phyloP scores from a whole-genome alignment of 2,113 vertebrate species.

The Malurus cyaneus region DNA sequence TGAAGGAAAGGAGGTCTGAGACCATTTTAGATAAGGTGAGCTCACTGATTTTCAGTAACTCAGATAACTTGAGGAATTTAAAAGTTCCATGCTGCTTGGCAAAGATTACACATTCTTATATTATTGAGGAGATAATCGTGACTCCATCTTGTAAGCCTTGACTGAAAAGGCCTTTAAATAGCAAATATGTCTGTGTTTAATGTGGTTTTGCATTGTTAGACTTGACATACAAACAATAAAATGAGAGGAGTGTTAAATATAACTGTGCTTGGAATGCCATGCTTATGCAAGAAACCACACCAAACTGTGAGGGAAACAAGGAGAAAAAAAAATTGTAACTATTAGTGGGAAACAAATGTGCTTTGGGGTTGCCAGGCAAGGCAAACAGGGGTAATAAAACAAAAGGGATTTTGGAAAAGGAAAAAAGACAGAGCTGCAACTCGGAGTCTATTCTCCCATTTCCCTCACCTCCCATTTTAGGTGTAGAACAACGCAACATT shows the following conservation, averaged over 20 bases:
- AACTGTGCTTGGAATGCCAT: neutral
- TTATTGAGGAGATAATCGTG: neutral
- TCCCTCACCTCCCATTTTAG: slow-evolving; percentile 4
- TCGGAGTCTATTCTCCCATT: neutral
- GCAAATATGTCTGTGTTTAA: neutral
- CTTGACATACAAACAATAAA: slow-evolving; percentile 20
- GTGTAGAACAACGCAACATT: slow-evolving; percentile 4
- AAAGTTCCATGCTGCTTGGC: neutral
- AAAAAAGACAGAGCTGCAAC: neutral
- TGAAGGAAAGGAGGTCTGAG: neutral
- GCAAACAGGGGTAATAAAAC: neutral
- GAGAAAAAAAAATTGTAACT: neutral
- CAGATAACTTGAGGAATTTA: neutral
- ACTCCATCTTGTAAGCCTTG: neutral
- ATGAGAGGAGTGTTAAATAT: slow-evolving; percentile 43
- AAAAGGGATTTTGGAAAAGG: neutral
- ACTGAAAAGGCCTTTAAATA: slow-evolving; percentile 25
- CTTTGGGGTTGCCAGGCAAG: neutral
- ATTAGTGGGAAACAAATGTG: slow-evolving; percentile 13
- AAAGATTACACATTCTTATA: neutral
- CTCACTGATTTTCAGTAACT: neutral
- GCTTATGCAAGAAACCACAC: slow-evolving; percentile 48
- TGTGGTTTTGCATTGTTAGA: slow-evolving; percentile 45
- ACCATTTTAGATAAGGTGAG: neutral
- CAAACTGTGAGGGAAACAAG: neutral